Conservation (phyloP, 2,888 invertebrate genomes). For the Hypercompe scribonia region DNA sequence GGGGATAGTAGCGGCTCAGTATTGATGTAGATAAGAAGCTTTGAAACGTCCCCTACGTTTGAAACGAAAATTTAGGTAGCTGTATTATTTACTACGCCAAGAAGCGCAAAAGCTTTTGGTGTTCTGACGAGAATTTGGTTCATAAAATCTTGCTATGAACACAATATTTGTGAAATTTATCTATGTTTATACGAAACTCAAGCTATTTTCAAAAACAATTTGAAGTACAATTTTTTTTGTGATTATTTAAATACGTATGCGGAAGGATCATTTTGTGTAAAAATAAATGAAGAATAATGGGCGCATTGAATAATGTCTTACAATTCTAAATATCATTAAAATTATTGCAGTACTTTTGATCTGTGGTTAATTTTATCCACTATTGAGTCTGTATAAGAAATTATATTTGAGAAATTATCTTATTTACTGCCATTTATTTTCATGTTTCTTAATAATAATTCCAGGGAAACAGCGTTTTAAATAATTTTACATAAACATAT, state of each 20-base stretch:
- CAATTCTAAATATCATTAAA: not conserved
- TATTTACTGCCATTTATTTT: not conserved
- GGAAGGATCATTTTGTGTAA: too few species aligned
- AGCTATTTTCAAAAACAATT: not conserved
- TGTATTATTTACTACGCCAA: not conserved
- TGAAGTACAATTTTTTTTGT: too few species aligned
- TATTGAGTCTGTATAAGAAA: not conserved
- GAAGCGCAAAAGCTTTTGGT: not conserved
- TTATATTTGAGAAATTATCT: not conserved
- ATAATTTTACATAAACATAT: too few species aligned
- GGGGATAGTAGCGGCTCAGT: constrained; percentile 12
- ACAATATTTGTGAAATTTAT: too few species aligned
- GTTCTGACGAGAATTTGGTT: not conserved
- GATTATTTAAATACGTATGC: too few species aligned
- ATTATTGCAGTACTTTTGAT: not conserved
- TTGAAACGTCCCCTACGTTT: constrained; percentile 3
- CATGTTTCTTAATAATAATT: not conserved
- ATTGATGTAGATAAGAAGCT: constrained; percentile 10
- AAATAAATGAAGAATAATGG: too few species aligned
- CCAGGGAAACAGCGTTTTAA: too few species aligned
- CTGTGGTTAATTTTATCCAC: not conserved
- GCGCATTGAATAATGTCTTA: too few species aligned
- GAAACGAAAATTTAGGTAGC: not conserved
- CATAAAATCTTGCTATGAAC: not conserved
- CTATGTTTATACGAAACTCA: not conserved